Conservation (phyloP, 2,797 vertebrate genomes). For the Rhodeus uyekii region DNA sequence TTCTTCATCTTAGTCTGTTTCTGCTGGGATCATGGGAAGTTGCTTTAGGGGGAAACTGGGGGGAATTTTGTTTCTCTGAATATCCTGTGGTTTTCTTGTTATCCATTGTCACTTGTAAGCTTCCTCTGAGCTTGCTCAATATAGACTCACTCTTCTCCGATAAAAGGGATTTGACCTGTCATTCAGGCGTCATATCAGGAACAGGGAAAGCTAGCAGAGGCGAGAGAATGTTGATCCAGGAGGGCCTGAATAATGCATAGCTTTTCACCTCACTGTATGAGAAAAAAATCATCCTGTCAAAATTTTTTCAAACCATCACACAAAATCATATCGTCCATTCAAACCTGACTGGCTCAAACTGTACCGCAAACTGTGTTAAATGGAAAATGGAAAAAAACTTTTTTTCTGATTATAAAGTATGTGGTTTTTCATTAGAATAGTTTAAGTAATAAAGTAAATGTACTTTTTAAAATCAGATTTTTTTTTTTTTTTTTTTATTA, state of each 20-base stretch:
- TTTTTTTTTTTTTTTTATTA: too few relatives aligned
- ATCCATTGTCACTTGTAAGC: conserved; percentile 13
- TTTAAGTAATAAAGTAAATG: too few relatives aligned
- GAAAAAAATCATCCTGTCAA: not conserved
- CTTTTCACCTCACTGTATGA: not conserved
- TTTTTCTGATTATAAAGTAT: too few relatives aligned
- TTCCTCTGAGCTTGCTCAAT: conserved; percentile 1
- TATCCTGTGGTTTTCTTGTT: conserved; percentile 32
- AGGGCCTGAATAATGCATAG: conserved; percentile 47
- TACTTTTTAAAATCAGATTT: too few relatives aligned
- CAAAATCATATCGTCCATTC: not conserved
- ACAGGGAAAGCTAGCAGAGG: conserved; percentile 1
- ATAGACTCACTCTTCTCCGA: conserved; percentile 15
- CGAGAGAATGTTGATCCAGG: conserved; percentile 23
- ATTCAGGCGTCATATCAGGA: conserved; percentile 20
- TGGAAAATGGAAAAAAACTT: too few relatives aligned
- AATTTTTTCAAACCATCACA: conserved; percentile 6
- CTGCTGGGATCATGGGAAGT: conserved; percentile 7
- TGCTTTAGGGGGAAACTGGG: conserved; percentile 4
- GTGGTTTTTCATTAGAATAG: too few relatives aligned
- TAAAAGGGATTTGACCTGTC: conserved; percentile 36
- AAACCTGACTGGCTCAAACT: not conserved
- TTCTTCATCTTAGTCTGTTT: not conserved
- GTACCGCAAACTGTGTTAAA: too few relatives aligned
- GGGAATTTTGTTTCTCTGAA: conserved; percentile 28